Evolutionary conservation across 2,888 invertebrate genomes (phyloP), one percentile per base, ranked within the genome.

Genomic region (Dryadula phaetusa): DNA sequence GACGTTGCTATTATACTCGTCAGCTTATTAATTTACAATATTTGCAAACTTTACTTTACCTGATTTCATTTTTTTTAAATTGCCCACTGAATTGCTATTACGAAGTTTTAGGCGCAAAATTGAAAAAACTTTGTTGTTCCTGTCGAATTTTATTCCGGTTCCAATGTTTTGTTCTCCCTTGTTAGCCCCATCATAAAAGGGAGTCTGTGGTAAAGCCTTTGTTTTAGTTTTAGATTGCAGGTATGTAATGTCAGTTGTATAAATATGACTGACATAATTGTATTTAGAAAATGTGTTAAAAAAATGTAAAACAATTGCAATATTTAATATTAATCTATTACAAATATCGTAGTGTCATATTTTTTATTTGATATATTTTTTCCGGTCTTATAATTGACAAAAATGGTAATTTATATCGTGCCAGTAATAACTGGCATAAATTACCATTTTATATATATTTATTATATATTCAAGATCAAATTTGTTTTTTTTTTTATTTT

Each of bases 21-120:
- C 16, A 28, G n/a, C 8, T 16, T 28, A 7, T 22, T 49, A 14
- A 49, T 25, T 49, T 22, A 22, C 2, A 49, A 25, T 8, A 3
- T 18, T 7, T 42, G 12, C 12, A 47, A 47, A 47, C n/a, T n/a
- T n/a, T n/a, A n/a, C n/a, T 14, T 46, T 46, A 12, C 20, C 22
- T 47, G 22, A 20, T 47, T 47, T 47, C 47, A 47, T n/a, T 14
- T 28, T 49, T 47, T 49, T 49, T 16, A 49, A 49, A 49, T 28
- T 49, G 25, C 49, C 8, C 3, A 49, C 25, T 49, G 49, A 28
- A 49, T 49, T 32, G 52, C 52, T 28, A 28, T 52, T 28, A 52
- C 52, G 10, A 28, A 52, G 52, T 16, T 16, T 52, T 16, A 52
- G 10, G 52, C 28, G 52, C 52, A 28, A 28, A 16, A 52, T 52